Evolutionary conservation across 2,797 vertebrate species (phyloP), one percentile per base, ranked within the genome.

Genomic region (Spea hammondii): DNA sequence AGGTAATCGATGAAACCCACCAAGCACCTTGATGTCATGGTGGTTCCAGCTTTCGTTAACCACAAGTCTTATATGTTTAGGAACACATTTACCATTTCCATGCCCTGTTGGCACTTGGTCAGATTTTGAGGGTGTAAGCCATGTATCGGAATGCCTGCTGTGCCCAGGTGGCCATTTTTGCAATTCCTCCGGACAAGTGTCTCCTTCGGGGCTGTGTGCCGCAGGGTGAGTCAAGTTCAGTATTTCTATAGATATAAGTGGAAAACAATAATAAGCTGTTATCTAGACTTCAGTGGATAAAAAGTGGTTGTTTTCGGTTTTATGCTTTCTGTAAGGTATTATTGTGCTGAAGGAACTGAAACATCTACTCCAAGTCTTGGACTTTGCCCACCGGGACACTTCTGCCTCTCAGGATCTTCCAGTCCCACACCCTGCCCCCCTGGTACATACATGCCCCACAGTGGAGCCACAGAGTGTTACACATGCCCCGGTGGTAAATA

Each of bases 21-120:
- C 64, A 7, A 5, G n/a, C 47, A 48, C 10, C 11, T 47, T 4
- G 4, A 3, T 3, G 5, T 5, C 6, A 14, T 6, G 13, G 12
- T 46, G 49, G 10, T 62, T n/a, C 6, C 46, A n/a, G 4, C 6
- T 4, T 71, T 46, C 48, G 51, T 46, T 59, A 6, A 8, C 32
- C 6, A 7, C 62, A 10, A 65, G 9, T 46, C 2, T 10, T 77
- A 11, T 8, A 5, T 51, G 64, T 55, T 4, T 76, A 98, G 96
- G 95, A 65, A 85, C 92, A 17, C 79, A 68, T 0, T 81, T 81
- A 44, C 95, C 96, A 0, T 0, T 87, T 51, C 84, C 76, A 3
- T 98, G 96, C 80, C 94, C 93, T 10, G 57, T 84, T 76, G 96
- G 96, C 75, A 95, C 91, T 0, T 96, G 93, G 94, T 91, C 94